Evolutionary conservation across 2,888 invertebrate genomes (phyloP).

Genomic region (Notocelia uddmanniana): DNA sequence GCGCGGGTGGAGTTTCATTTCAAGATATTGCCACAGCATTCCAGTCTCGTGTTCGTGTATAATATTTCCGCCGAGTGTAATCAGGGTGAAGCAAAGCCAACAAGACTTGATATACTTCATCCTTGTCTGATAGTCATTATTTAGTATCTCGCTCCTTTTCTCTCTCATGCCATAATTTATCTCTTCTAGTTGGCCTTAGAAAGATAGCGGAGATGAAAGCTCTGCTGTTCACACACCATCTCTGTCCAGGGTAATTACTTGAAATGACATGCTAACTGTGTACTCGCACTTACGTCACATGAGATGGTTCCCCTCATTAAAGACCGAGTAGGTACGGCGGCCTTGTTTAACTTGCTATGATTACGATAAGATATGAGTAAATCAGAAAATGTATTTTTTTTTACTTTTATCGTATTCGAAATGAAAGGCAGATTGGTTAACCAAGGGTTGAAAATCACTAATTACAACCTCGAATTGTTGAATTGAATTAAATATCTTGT

Average conservation of each 20-base stretch:
- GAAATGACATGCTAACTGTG: conserved; percentile 38
- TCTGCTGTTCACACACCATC: conserved; percentile 41
- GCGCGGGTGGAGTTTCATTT: conserved; percentile 59
- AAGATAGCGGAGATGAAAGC: conserved; percentile 43
- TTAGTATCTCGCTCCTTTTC: too few relatives aligned
- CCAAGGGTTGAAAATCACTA: too few relatives aligned
- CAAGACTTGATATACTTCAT: too few relatives aligned
- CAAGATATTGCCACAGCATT: conserved; percentile 57
- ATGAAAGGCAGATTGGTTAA: too few relatives aligned
- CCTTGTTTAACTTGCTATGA: conserved; percentile 9
- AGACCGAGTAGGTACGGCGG: conserved; percentile 11
- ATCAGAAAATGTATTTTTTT: too few relatives aligned
- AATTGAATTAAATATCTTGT: too few relatives aligned
- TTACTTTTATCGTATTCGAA: too few relatives aligned
- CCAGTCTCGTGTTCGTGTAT: conserved; percentile 35
- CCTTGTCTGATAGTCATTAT: too few relatives aligned
- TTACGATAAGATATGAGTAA: conserved; percentile 2
- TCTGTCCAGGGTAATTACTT: conserved; percentile 42
- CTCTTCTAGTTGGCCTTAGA: neutral
- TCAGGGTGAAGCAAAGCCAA: conserved; percentile 16
- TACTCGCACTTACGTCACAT: conserved; percentile 33
- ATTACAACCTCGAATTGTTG: too few relatives aligned
- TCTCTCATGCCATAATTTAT: too few relatives aligned
- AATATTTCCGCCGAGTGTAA: conserved; percentile 43
- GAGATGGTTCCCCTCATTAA: conserved; percentile 32